Evolutionary conservation across 2,113 vertebrate species (phyloP).

Genomic region (Nothobranchius kuhntae): DNA sequence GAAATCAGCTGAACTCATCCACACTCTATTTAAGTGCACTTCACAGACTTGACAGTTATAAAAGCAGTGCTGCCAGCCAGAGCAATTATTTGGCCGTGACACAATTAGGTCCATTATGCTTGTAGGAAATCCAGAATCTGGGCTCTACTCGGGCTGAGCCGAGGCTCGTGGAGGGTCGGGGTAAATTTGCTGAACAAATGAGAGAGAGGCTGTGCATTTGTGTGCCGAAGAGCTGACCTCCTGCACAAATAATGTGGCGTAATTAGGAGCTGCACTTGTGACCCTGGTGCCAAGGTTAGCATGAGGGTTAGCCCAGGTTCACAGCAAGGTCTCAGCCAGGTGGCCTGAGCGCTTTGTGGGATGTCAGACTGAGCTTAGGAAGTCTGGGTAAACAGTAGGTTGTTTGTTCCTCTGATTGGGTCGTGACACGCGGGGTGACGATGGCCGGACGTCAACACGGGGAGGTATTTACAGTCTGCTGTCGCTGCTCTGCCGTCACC

Average conservation of each 20-base stretch:
- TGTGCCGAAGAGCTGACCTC: constrained; percentile 55
- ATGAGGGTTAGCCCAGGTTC: constrained; percentile 46
- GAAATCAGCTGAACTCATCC: constrained; percentile 32
- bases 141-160: constrained; percentile 55
- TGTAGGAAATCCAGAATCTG: constrained; percentile 62
- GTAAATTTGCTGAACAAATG: constrained; percentile 71
- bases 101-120: constrained; percentile 72
- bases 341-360: constrained; percentile 50
- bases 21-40: constrained; percentile 50
- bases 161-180: constrained; percentile 29
- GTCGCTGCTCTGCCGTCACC: constrained; percentile 61
- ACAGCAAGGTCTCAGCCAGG: constrained; percentile 63
- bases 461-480: constrained; percentile 73
- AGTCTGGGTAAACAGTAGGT: constrained; percentile 66
- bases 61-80: constrained; percentile 59
- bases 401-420: constrained; percentile 81
- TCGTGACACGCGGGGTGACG: constrained; percentile 30
- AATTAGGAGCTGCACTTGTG: constrained; percentile 77
- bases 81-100: constrained; percentile 61
- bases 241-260: constrained; percentile 68
- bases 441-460: constrained; percentile 68
- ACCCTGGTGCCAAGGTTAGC: constrained; percentile 77
- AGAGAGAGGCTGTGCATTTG: constrained; percentile 51
- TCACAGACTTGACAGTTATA: constrained; percentile 71
- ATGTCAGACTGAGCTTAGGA: constrained; percentile 8